Percentiles rank a stretch among this genome's conserved stretches.
Conservation (phyloP, 2,113 vertebrate genomes). For the Numida meleagris region DNA sequence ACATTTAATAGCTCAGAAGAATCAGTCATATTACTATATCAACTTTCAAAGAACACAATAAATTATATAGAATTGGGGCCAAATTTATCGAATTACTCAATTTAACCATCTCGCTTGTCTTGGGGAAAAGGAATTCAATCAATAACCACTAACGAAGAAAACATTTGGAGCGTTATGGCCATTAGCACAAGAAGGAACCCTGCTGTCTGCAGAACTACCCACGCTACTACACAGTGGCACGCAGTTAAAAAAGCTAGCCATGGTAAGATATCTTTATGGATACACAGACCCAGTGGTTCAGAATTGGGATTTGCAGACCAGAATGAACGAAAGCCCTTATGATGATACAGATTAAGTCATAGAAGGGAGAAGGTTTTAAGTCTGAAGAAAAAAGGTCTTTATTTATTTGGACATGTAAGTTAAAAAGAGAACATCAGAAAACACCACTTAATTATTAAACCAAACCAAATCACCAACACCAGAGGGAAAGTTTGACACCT, state of each 20-base stretch:
- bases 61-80: background rate
- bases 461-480: constrained; percentile 79
- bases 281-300: constrained; percentile 14
- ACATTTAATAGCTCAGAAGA: background rate
- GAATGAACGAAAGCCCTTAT: constrained; percentile 31
- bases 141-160: constrained; percentile 53
- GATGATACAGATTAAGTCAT: background rate
- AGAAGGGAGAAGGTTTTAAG: constrained; percentile 17
- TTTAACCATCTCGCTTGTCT: constrained; percentile 18
- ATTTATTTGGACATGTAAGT: constrained; percentile 59
- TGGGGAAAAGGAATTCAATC: constrained; percentile 2
- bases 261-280: constrained; percentile 19
- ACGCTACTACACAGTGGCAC: background rate
- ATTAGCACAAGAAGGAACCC: background rate
- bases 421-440: constrained; percentile 72
- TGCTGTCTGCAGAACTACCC: background rate
- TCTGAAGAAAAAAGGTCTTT: constrained; percentile 50
- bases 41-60: background rate
- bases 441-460: constrained; percentile 71
- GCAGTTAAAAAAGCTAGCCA: background rate
- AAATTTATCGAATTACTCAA: background rate
- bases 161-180: background rate
- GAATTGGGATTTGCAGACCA: constrained; percentile 50
- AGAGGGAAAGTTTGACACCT: constrained; percentile 71
- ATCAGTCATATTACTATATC: background rate